Base-by-base conservation (phyloP, 2,888 invertebrate species). In the Tortricodes alternella region DNA sequence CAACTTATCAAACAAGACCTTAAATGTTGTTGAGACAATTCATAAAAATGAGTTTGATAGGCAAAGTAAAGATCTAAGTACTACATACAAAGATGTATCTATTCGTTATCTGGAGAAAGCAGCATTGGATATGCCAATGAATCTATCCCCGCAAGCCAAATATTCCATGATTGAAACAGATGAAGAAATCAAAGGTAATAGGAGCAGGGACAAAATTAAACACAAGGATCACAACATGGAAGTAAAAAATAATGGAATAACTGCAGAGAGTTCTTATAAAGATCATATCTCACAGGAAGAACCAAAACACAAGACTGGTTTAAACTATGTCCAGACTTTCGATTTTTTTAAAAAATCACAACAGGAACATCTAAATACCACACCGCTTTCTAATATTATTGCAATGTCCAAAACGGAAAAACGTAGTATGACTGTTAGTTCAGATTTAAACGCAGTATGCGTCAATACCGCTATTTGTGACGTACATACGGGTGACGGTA, bases 101-200 rank as follows among this genome's bases (percentile, higher is more conserved):
- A 56, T 44, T 13, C 49, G 44, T 7, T 44, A 44, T 44, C 29
- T 56, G 15, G 44, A 44, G 2, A 56, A 49, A 18, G 44, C 43
- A 7, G 27, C 43, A 37, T 43, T 56, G 11, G 37, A 41, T 7
- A 50, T 56, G 16, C 59, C 59, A 44, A 57, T 60, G 32, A 60
- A 60, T 49, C 41, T 60, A 34, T 57, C 59, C 7, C 51, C 56
- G 8, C 56, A 60, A 38, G 43, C 43, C 18, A 49, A 39, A 59
- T 44, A 41, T 56, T 37, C 49, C 1, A 3, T 9, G 2, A 18
- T 3, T 13, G 50, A 13, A 21, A 8, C 41, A 38, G 56, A 56
- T 9, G 56, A 56, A 38, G 56, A 56, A 23, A 7, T 27, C 2
- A 43, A 11, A 37, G 19, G 41, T 19, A 44, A 19, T 24, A 37